phyloP scores from a whole-genome alignment of 2,797 vertebrate genomes.

The Gallinago stenura region DNA sequence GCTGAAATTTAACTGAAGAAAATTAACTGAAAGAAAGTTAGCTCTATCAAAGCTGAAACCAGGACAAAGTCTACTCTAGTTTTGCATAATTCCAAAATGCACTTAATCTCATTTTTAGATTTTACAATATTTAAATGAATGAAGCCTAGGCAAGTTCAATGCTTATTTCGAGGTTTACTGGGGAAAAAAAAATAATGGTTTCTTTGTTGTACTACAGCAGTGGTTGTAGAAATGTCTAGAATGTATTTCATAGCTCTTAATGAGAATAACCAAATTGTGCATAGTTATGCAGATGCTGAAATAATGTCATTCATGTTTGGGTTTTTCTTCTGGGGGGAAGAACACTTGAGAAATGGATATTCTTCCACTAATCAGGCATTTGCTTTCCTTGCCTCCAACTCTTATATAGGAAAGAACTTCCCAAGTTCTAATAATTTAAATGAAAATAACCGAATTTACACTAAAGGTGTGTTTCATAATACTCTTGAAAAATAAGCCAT shows the following conservation, averaged over 20 bases:
- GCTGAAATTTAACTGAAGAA: neutral
- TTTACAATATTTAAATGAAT: neutral
- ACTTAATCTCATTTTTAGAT: neutral
- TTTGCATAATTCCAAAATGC: neutral
- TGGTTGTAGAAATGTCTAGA: neutral
- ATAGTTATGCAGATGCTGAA: neutral
- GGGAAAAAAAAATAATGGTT: neutral
- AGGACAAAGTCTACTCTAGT: neutral
- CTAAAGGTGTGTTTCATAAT: neutral
- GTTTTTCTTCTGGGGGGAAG: accelerated
- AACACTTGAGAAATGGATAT: neutral
- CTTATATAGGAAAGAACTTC: neutral
- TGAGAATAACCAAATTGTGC: neutral
- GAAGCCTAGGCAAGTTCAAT: neutral
- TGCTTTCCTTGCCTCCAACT: neutral
- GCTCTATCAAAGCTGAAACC: neutral
- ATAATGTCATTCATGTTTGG: neutral
- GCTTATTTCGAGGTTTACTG: neutral
- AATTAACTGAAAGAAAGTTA: neutral
- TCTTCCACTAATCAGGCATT: neutral
- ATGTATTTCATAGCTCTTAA: neutral
- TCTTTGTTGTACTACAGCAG: neutral
- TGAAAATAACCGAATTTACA: neutral
- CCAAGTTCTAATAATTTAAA: neutral
- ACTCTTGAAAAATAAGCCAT: neutral